Evolutionary conservation across 2,113 vertebrate genomes (phyloP), one percentile per base, ranked within the genome.

Genomic region (Cyanoderma ruficeps): DNA sequence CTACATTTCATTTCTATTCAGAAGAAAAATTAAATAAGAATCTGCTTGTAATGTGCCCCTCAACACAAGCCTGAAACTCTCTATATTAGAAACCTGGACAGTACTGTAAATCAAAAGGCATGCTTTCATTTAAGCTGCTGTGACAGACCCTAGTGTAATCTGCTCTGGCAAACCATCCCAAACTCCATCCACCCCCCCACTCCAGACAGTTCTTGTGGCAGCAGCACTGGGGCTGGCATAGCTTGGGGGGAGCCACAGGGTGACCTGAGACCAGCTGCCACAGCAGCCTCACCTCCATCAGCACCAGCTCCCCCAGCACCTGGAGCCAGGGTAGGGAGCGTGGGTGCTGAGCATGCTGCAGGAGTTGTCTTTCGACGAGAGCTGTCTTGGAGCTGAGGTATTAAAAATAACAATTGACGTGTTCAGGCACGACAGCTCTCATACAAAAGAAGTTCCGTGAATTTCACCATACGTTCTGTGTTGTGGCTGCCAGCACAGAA

Each of bases 331-430:
- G 25, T 0, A 21, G 56, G 59, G 52, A 87, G 28, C 2, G 6
- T 82, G 63, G 83, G 76, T 78, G 80, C 79, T 27, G 60, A 83
- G 55, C 2, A 0, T 0, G 2, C 83, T 70, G 53, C 64, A 24
- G 80, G 83, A 90, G 31, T 28, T 27, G 18, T 39, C 64, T 64
- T 78, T 71, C 10, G 0, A 30, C 0, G 0, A 61, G 64, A 46
- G 53, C 80, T 90, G 42, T 85, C 95, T 91, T 46, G 2, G 80
- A 92, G 65, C 64, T 33, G 76, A 95, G 76, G 24, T 42, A 68
- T 67, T 83, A 88, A 92, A 96, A 96, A 90, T 93, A 92, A 95
- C 72, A 52, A 53, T 27, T 11, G 14, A 37, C 79, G 5, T 86
- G 79, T 87, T 93, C 72, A 70, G 86, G 71, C 83, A 81, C 0